Evolutionary conservation across 2,888 invertebrate genomes (phyloP).

Genomic region (Sturmia bella): DNA sequence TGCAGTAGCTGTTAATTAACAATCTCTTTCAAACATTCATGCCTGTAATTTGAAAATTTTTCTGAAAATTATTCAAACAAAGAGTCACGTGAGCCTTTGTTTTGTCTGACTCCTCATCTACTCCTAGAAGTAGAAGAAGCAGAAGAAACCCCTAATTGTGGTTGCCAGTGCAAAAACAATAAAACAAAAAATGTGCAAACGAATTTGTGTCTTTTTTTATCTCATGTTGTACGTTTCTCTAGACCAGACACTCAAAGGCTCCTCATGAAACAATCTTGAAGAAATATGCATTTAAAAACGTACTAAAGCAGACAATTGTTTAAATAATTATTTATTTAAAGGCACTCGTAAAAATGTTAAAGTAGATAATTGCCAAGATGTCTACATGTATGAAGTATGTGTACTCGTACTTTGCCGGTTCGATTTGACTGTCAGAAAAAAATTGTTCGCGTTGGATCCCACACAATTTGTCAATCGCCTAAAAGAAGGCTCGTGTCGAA

Average conservation of each 20-base stretch:
- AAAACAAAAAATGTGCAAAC: conserved; percentile 3
- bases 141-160: conserved; percentile 25
- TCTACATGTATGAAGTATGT: too few relatives aligned
- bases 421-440: too few relatives aligned
- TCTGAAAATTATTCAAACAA: conserved; percentile 9
- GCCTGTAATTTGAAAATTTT: background rate
- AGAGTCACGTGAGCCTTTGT: conserved; percentile 33
- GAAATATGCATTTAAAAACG: too few relatives aligned
- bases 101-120: background rate
- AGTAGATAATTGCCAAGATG: too few relatives aligned
- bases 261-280: too few relatives aligned
- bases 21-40: conserved; percentile 26
- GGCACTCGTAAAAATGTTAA: too few relatives aligned
- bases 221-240: background rate
- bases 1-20: conserved; percentile 43
- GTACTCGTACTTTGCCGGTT: too few relatives aligned
- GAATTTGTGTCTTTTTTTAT: background rate
- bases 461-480: too few relatives aligned
- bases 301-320: too few relatives aligned
- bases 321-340: too few relatives aligned
- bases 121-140: conserved; percentile 5
- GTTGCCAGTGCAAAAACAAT: conserved; percentile 13
- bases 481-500: too few relatives aligned
- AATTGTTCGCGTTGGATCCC: too few relatives aligned
- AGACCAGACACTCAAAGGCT: conserved; percentile 1